phyloP scores from a whole-genome alignment of 1,140 invertebrate species.

The Drosophila tani region DNA sequence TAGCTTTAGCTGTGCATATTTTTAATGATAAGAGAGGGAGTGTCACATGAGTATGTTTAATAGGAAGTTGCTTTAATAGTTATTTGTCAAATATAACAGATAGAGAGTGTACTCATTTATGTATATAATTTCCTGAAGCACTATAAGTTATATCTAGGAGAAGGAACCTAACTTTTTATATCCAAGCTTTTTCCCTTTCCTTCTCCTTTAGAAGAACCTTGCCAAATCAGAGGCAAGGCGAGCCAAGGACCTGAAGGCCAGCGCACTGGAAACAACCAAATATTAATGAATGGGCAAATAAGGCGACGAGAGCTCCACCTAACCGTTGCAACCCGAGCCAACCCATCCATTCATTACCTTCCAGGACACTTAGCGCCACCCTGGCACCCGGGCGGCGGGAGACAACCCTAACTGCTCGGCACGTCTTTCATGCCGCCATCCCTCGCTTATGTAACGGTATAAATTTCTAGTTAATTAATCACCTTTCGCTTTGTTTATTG shows the following conservation, averaged over 20 bases:
- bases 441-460: slow-evolving; percentile 60
- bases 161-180: too few relatives aligned
- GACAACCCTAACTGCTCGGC: slow-evolving; percentile 1
- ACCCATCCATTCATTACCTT: slow-evolving; percentile 20
- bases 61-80: too few relatives aligned
- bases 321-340: slow-evolving; percentile 5
- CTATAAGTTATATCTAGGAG: too few relatives aligned
- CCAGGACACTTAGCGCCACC: slow-evolving; percentile 5
- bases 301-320: slow-evolving; percentile 36
- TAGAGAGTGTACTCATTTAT: too few relatives aligned
- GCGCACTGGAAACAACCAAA: slow-evolving; percentile 41
- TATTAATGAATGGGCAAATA: slow-evolving; percentile 71
- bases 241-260: neutral
- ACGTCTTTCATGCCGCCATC: slow-evolving; percentile 42
- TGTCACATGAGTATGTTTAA: too few relatives aligned
- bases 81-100: too few relatives aligned
- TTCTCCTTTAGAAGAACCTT: too few relatives aligned
- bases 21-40: too few relatives aligned
- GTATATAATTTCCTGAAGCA: too few relatives aligned
- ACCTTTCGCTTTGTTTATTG: slow-evolving; percentile 76
- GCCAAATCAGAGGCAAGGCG: too few relatives aligned
- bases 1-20: too few relatives aligned
- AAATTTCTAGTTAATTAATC: slow-evolving; percentile 77
- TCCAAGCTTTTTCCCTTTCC: too few relatives aligned
- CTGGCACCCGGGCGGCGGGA: neutral